phyloP scores from a whole-genome alignment of 1,140 invertebrate genomes.

The Dinoponera quadriceps region DNA sequence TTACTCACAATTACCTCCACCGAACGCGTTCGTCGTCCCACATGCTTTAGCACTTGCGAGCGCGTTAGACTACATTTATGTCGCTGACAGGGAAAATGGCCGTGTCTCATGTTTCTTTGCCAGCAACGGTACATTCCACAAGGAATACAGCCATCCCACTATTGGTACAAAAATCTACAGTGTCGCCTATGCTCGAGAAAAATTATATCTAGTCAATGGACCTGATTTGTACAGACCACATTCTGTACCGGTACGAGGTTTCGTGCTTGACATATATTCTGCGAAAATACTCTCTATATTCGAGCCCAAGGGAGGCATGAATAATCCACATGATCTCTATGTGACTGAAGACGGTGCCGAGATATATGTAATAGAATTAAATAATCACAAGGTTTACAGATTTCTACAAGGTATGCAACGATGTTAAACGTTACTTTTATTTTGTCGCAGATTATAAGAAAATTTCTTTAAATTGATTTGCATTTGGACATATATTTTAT shows the following conservation, averaged over 20 bases:
- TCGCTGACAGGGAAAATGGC: slow-evolving; percentile 97
- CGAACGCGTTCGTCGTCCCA: slow-evolving; percentile 90
- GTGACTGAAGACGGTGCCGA: slow-evolving; percentile 88
- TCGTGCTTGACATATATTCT: slow-evolving; percentile 88
- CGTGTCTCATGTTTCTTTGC: slow-evolving; percentile 92
- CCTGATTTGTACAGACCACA: slow-evolving; percentile 53
- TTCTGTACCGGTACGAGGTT: slow-evolving; percentile 87
- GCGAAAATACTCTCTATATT: slow-evolving; percentile 88
- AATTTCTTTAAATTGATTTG: not conserved
- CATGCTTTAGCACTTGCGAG: slow-evolving; percentile 94
- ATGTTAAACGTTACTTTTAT: slow-evolving; percentile 4
- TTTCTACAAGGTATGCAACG: slow-evolving; percentile 86
- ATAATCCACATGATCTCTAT: slow-evolving; percentile 91
- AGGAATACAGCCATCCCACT: slow-evolving; percentile 86
- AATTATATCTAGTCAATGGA: slow-evolving; percentile 82
- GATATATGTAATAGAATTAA: slow-evolving; percentile 92
- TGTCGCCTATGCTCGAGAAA: slow-evolving; percentile 88
- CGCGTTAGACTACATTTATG: slow-evolving; percentile 91
- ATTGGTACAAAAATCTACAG: slow-evolving; percentile 90
- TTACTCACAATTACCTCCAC: slow-evolving; percentile 76
- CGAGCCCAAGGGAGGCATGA: slow-evolving; percentile 87
- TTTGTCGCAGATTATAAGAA: not conserved
- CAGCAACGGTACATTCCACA: slow-evolving; percentile 88
- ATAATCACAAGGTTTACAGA: slow-evolving; percentile 88
- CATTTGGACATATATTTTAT: slow-evolving; percentile 11